Evolutionary conservation across 2,888 invertebrate genomes (phyloP).

Genomic region (Troides aeacus): DNA sequence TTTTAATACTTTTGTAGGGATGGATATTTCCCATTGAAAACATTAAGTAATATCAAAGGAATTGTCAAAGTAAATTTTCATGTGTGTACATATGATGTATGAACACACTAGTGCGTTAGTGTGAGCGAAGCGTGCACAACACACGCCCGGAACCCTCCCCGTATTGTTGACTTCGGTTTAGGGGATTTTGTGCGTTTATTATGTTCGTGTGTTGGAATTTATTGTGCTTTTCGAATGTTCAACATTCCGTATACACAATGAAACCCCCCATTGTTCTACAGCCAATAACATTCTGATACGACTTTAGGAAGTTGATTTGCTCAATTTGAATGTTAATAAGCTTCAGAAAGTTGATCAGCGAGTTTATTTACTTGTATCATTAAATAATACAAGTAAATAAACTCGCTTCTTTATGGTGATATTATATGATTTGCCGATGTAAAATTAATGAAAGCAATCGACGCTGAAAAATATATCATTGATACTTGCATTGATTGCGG

Average conservation of each 20-base stretch:
- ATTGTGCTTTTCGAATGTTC: conserved; percentile 26
- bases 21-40: background rate
- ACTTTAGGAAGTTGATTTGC: conserved; percentile 6
- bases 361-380: too few relatives aligned
- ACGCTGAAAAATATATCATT: too few relatives aligned
- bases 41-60: conserved; percentile 11
- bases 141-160: conserved; percentile 45
- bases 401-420: too few relatives aligned
- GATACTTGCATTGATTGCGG: too few relatives aligned
- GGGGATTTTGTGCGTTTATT: conserved; percentile 32
- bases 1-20: too few relatives aligned
- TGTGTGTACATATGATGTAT: conserved; percentile 31
- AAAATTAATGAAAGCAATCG: too few relatives aligned
- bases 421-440: too few relatives aligned
- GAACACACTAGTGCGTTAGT: conserved; percentile 36
- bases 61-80: conserved; percentile 7
- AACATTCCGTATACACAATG: conserved; percentile 15
- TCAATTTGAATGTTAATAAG: conserved; percentile 17
- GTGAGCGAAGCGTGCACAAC: conserved; percentile 53
- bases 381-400: too few relatives aligned
- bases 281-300: conserved; percentile 18
- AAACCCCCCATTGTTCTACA: conserved; percentile 20
- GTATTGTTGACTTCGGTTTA: conserved; percentile 32
- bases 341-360: background rate
- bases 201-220: conserved; percentile 20